A percentile compares a stretch with the other conserved stretches of the same genome.
Conservation (phyloP, 2,113 vertebrate species). For the Butorides virescens region DNA sequence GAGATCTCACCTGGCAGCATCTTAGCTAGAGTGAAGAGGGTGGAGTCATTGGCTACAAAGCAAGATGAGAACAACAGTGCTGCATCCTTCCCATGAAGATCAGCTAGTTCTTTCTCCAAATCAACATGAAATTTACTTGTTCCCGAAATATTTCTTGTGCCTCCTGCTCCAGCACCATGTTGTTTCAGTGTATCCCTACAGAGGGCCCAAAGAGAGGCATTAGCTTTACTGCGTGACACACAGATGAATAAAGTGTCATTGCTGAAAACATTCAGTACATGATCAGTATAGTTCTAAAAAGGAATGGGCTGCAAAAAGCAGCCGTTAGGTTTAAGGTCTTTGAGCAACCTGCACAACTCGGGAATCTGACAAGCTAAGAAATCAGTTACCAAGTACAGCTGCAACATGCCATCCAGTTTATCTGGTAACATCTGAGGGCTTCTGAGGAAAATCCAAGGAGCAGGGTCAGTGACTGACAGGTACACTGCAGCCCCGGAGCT, state of each 20-base stretch:
- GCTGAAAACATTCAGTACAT: not conserved
- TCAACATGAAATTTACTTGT: conserved; percentile 97
- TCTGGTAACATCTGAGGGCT: not conserved
- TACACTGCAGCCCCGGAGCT: not conserved
- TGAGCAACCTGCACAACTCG: not conserved
- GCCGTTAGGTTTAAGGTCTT: not conserved
- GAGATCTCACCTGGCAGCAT: conserved; percentile 88
- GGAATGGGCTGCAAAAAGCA: not conserved
- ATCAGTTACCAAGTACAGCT: not conserved
- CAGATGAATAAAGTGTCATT: not conserved
- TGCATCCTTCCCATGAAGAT: conserved; percentile 93
- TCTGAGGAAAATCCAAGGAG: not conserved
- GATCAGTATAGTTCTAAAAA: not conserved
- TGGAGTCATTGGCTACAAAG: conserved; percentile 97
- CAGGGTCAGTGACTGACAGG: not conserved
- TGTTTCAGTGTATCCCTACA: conserved; percentile 88
- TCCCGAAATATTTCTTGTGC: conserved; percentile 96
- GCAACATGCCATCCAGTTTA: not conserved
- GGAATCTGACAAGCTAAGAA: not conserved
- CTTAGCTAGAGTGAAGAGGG: conserved; percentile 94
- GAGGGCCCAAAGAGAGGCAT: not conserved
- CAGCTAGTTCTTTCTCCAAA: conserved; percentile 90
- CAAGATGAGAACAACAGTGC: conserved; percentile 94
- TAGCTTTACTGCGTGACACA: not conserved
- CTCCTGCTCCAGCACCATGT: conserved; percentile 94